These are phyloP conservation scores for Zaprionus ghesquierei DNA, from an alignment of 1,140 invertebrate species.

Conservation along the genomic window DNA sequence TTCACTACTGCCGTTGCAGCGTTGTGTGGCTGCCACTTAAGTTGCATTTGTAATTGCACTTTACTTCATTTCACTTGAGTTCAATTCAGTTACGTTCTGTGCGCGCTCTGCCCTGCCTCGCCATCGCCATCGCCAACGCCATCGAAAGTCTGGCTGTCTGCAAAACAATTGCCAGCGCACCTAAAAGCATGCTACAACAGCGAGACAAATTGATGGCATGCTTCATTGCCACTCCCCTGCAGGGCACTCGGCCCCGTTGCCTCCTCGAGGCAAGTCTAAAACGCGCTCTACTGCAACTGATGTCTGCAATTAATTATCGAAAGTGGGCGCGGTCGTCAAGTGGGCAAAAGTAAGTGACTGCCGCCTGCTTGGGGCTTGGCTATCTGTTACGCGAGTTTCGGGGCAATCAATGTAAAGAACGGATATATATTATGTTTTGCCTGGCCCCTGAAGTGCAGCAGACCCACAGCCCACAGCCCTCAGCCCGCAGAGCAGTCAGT, in stretches of 20 bases:
- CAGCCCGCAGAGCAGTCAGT: too few species aligned
- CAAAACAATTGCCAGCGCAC: constrained; percentile 67
- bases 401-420: constrained; percentile 80
- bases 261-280: constrained; percentile 21
- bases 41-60: constrained; percentile 81
- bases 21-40: constrained; percentile 60
- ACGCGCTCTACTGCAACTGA: constrained; percentile 73
- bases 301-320: constrained; percentile 82
- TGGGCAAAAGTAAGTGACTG: constrained; percentile 65
- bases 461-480: constrained; percentile 36
- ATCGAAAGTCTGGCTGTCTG: constrained; percentile 36
- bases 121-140: too few species aligned
- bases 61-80: constrained; percentile 47
- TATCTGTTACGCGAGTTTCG: constrained; percentile 28
- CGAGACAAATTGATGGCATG: constrained; percentile 81
- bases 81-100: constrained; percentile 28
- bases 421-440: constrained; percentile 81
- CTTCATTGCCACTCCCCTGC: constrained; percentile 50
- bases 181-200: constrained; percentile 52
- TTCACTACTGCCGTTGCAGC: constrained; percentile 16
- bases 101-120: background rate
- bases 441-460: constrained; percentile 62
- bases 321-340: constrained; percentile 81
- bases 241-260: too few species aligned
- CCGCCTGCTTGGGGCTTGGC: constrained; percentile 12